phyloP scores from a whole-genome alignment of 2,113 vertebrate species.

The Fulmarus glacialis region DNA sequence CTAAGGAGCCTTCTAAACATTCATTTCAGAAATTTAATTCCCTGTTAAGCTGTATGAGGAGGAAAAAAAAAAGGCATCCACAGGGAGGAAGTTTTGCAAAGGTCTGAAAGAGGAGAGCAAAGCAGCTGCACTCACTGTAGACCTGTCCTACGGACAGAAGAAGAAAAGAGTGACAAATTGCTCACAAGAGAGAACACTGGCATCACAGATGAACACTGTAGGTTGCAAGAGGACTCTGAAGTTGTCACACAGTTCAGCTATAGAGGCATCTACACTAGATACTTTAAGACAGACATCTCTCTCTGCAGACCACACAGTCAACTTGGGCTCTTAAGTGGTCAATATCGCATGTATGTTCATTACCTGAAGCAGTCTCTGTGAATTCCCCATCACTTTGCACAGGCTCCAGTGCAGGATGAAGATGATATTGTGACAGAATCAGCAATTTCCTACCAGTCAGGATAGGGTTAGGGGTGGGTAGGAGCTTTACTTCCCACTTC shows the following conservation, averaged over 20 bases:
- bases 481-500: background rate
- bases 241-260: background rate
- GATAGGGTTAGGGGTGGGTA: fast-evolving
- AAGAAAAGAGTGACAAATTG: background rate
- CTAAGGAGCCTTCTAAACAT: background rate
- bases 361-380: background rate
- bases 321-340: background rate
- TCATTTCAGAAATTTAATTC: background rate
- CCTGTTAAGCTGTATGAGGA: background rate
- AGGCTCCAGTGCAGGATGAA: background rate
- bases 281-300: background rate
- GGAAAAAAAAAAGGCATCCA: background rate
- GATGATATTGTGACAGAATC: background rate
- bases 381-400: background rate
- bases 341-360: fast-evolving
- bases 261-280: background rate
- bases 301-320: background rate
- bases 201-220: background rate
- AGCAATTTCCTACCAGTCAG: background rate
- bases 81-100: background rate
- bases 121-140: background rate
- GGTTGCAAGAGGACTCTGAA: background rate
- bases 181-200: background rate
- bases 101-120: background rate
- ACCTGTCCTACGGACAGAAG: fast-evolving